phyloP scores from a whole-genome alignment of 1,140 invertebrate genomes.

The Diabrotica virgifera region DNA sequence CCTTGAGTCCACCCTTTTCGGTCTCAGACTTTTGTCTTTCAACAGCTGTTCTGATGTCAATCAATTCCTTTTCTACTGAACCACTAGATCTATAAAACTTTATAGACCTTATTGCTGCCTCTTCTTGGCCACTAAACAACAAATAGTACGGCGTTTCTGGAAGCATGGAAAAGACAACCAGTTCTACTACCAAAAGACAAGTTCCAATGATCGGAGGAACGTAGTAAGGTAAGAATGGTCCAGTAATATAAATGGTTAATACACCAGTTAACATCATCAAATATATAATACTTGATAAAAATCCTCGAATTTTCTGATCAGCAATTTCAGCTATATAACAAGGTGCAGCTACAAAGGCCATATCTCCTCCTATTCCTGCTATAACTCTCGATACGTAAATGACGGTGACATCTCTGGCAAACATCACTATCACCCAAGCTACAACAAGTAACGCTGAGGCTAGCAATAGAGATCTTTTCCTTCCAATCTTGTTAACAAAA shows the following conservation, averaged over 20 bases:
- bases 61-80: slow-evolving; percentile 44
- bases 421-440: slow-evolving; percentile 59
- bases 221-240: slow-evolving; percentile 29
- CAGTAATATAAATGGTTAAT: slow-evolving; percentile 33
- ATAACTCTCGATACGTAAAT: slow-evolving; percentile 50
- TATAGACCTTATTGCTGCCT: slow-evolving; percentile 43
- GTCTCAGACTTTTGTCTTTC: slow-evolving; percentile 27
- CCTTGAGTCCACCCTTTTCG: slow-evolving; percentile 33
- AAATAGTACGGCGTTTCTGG: slow-evolving; percentile 36
- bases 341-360: slow-evolving; percentile 37
- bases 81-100: slow-evolving; percentile 51
- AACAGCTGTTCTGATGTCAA: slow-evolving; percentile 33
- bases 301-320: slow-evolving; percentile 37
- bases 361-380: slow-evolving; percentile 34
- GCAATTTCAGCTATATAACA: slow-evolving; percentile 42
- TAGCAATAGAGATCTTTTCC: slow-evolving; percentile 59
- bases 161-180: slow-evolving; percentile 22
- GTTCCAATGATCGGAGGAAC: slow-evolving; percentile 33
- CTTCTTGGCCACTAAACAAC: slow-evolving; percentile 31
- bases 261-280: slow-evolving; percentile 37
- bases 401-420: slow-evolving; percentile 33
- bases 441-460: slow-evolving; percentile 56
- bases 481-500: slow-evolving; percentile 59
- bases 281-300: slow-evolving; percentile 35
- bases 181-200: slow-evolving; percentile 14